These are phyloP conservation scores for Montipora cactus DNA, from an alignment of 64 coral and sea anemone species.

Conservation along the genomic window DNA sequence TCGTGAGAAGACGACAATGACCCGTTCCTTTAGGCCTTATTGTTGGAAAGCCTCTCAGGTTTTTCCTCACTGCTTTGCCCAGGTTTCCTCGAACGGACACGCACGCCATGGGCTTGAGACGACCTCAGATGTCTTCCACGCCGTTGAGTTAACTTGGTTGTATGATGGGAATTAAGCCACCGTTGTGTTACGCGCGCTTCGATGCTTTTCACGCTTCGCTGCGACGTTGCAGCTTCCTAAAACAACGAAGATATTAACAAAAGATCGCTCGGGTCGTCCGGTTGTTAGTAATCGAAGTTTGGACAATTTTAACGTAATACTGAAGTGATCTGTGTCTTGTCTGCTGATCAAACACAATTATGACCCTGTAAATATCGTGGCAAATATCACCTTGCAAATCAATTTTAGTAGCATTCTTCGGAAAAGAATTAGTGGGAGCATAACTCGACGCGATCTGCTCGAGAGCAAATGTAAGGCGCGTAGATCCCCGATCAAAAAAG, in stretches of 20 bases:
- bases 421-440: too few relatives aligned
- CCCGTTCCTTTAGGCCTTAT: not conserved
- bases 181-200: not conserved
- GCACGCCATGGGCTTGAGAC: not conserved
- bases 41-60: not conserved
- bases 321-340: too few relatives aligned
- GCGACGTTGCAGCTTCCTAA: conserved; percentile 23
- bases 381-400: too few relatives aligned
- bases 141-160: not conserved
- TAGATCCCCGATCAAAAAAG: too few relatives aligned
- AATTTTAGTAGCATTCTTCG: too few relatives aligned
- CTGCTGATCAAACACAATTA: too few relatives aligned
- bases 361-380: too few relatives aligned
- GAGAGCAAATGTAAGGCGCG: too few relatives aligned
- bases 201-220: not conserved
- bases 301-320: too few relatives aligned
- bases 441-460: too few relatives aligned
- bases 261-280: not conserved
- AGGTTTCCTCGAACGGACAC: not conserved
- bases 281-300: too few relatives aligned
- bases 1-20: not conserved
- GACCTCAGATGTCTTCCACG: not conserved
- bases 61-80: not conserved
- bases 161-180: not conserved
- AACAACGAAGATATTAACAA: not conserved